Conservation (phyloP, 2,113 vertebrate species). For the Phyllopteryx taeniolatus region DNA sequence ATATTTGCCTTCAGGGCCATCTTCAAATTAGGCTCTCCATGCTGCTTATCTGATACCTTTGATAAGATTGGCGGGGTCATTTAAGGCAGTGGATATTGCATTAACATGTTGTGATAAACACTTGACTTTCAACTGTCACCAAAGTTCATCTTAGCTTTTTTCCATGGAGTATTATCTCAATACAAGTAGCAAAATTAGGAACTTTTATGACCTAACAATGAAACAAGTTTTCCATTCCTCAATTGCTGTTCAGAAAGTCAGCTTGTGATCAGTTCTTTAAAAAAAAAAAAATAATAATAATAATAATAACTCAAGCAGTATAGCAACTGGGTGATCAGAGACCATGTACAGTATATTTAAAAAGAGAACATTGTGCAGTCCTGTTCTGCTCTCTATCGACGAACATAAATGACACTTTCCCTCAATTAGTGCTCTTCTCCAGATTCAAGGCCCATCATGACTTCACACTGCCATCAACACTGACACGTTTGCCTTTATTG, state of each 20-base stretch:
- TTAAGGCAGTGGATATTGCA: slow-evolving; percentile 4
- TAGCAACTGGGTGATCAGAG: not conserved
- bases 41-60: slow-evolving; percentile 42
- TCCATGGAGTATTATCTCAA: not conserved
- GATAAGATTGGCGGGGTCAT: slow-evolving; percentile 22
- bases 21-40: slow-evolving; percentile 53
- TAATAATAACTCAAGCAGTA: not conserved
- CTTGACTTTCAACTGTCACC: slow-evolving; percentile 12
- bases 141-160: slow-evolving; percentile 4
- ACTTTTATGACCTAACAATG: not conserved
- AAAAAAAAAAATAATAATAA: no score
- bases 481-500: slow-evolving; percentile 46
- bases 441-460: slow-evolving; percentile 41
- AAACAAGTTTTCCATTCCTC: not conserved
- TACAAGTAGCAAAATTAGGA: not conserved
- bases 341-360: not conserved
- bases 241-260: not conserved
- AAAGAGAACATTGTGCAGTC: slow-evolving; percentile 1
- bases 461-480: slow-evolving; percentile 57
- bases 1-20: slow-evolving; percentile 38
- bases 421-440: no score
- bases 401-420: no score
- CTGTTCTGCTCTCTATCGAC: slow-evolving; percentile 13
- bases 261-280: not conserved
- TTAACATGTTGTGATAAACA: not conserved